These are phyloP conservation scores for Xiphophorus maculatus DNA, from an alignment of 2,113 vertebrate species.

Conservation along the genomic window DNA sequence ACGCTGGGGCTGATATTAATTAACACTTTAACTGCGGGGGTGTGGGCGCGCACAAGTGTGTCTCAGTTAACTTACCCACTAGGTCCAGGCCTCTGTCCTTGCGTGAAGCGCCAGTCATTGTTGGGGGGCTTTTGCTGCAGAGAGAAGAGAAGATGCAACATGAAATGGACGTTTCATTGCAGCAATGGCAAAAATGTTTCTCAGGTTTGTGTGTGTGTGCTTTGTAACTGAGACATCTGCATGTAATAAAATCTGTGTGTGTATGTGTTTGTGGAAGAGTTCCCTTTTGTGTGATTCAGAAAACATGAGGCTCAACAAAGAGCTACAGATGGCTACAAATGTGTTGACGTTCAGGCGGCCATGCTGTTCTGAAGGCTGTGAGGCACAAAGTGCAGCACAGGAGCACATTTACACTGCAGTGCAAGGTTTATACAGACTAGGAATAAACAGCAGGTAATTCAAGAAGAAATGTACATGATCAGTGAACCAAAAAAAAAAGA, in stretches of 20 bases:
- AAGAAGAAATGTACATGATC: slow-evolving; percentile 6
- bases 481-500: background rate
- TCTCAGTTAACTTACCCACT: slow-evolving; percentile 88
- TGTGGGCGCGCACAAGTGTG: background rate
- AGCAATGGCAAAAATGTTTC: background rate
- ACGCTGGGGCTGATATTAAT: background rate
- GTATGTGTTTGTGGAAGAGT: background rate
- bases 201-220: background rate
- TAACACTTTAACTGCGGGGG: slow-evolving; percentile 15
- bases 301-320: slow-evolving; percentile 25
- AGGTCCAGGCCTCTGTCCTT: slow-evolving; percentile 96
- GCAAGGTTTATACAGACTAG: slow-evolving; percentile 12
- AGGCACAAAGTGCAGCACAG: slow-evolving; percentile 27
- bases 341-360: slow-evolving; percentile 35
- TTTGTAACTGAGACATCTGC: slow-evolving; percentile 25
- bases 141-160: slow-evolving; percentile 56
- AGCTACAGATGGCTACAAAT: slow-evolving; percentile 32
- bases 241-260: slow-evolving; percentile 6
- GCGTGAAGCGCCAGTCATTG: slow-evolving; percentile 96
- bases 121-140: slow-evolving; percentile 96
- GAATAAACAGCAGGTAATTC: slow-evolving; percentile 21
- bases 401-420: slow-evolving; percentile 8
- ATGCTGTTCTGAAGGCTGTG: slow-evolving; percentile 44
- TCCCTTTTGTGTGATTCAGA: slow-evolving; percentile 9
- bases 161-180: slow-evolving; percentile 41